Percentiles rank a stretch among this genome's conserved stretches.
These are phyloP conservation scores for Trissonchulus sp. DNA, from an alignment of 2,888 invertebrate genomes.

Conservation along the genomic window DNA sequence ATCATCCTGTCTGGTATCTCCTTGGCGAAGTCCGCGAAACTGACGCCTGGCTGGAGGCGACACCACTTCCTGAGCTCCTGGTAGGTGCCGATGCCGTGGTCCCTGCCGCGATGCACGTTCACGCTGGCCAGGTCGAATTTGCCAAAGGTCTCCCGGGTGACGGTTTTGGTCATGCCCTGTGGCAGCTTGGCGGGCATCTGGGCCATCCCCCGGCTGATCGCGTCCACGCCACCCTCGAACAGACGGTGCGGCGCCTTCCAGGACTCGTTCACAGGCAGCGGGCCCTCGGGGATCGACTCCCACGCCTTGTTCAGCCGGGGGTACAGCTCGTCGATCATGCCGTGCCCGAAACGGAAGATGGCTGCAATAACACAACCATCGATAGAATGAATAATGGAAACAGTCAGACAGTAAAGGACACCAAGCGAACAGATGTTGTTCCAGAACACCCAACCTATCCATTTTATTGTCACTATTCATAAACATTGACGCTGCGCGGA, in stretches of 20 bases:
- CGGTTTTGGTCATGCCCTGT: slow-evolving; percentile 81
- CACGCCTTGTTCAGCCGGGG: slow-evolving; percentile 73
- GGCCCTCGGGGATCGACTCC: slow-evolving; percentile 73
- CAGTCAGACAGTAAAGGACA: no score
- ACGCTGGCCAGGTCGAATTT: slow-evolving; percentile 79
- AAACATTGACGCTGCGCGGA: no score
- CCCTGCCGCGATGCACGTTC: slow-evolving; percentile 63
- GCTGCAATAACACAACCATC: background rate
- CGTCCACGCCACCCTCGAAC: slow-evolving; percentile 95
- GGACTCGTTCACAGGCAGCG: slow-evolving; percentile 58
- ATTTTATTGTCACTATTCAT: no score
- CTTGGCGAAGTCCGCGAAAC: slow-evolving; percentile 12
- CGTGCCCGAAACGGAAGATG: slow-evolving; percentile 24
- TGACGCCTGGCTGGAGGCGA: slow-evolving; percentile 62
- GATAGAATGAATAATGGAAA: no score
- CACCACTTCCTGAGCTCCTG: slow-evolving; percentile 79
- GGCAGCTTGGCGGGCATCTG: slow-evolving; percentile 11
- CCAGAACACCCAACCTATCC: no score
- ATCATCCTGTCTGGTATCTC: background rate
- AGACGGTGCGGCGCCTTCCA: slow-evolving; percentile 68
- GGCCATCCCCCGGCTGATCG: slow-evolving; percentile 64
- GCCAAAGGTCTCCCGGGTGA: slow-evolving; percentile 76
- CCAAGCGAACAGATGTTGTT: no score
- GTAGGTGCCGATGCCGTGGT: slow-evolving; percentile 80
- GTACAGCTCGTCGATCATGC: slow-evolving; percentile 64